These are phyloP conservation scores for Emydura subglobosa DNA, from an alignment of 2,113 vertebrate genomes.

Conservation along the genomic window DNA sequence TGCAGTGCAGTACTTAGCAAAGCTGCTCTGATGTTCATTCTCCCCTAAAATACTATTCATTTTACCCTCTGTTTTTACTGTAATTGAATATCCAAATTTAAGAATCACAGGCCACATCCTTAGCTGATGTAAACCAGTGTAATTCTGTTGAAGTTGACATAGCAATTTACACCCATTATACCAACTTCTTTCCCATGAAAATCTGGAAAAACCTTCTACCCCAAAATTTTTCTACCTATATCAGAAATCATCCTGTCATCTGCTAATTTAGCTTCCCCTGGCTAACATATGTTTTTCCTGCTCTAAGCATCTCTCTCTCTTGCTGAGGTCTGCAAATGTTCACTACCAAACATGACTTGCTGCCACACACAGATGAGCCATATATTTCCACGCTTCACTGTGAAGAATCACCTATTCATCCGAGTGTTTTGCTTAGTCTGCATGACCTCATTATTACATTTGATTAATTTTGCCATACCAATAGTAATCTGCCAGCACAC, in stretches of 20 bases:
- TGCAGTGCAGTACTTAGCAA: not conserved
- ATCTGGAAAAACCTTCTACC: not conserved
- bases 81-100: not conserved
- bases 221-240: not conserved
- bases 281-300: not conserved
- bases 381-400: not conserved
- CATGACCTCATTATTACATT: slow-evolving; percentile 12
- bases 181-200: rapidly evolving
- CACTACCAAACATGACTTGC: not conserved
- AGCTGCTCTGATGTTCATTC: rapidly evolving
- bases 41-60: rapidly evolving
- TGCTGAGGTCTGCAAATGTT: not conserved
- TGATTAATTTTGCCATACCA: not conserved
- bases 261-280: not conserved
- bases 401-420: not conserved
- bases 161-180: rapidly evolving
- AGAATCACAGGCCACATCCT: not conserved
- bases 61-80: not conserved
- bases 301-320: not conserved
- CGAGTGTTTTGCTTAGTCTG: slow-evolving; percentile 4
- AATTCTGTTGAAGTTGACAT: not conserved
- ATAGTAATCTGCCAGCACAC: not conserved
- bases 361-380: not conserved
- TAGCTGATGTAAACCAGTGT: not conserved
- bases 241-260: not conserved